Percentiles rank a stretch among this genome's conserved stretches.
Evolutionary conservation across 2,113 vertebrate species (phyloP).

Genomic region (Phalacrocorax carbo): DNA sequence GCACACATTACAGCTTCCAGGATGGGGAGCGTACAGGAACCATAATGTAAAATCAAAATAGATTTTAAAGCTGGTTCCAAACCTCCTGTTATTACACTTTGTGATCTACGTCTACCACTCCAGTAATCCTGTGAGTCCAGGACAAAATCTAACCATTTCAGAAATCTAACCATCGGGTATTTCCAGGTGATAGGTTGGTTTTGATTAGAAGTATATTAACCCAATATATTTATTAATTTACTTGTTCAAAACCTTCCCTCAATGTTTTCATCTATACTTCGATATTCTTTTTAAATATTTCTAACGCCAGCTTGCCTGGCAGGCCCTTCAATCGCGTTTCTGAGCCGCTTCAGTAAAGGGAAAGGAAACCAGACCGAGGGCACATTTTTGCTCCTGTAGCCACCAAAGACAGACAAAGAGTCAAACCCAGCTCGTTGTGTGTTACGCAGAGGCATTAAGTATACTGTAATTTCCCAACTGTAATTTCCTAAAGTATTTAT

Average conservation of each 20-base stretch:
- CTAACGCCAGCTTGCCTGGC: rapidly evolving
- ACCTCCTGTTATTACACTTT: neutral
- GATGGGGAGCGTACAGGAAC: neutral
- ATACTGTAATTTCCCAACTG: neutral
- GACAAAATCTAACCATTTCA: neutral
- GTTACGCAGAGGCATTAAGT: neutral
- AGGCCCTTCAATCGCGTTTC: neutral
- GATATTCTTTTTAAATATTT: neutral
- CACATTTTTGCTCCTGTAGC: neutral
- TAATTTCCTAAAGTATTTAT: neutral
- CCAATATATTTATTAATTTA: neutral
- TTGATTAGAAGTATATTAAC: neutral
- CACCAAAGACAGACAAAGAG: neutral
- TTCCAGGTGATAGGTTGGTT: neutral
- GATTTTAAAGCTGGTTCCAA: neutral
- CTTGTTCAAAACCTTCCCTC: neutral
- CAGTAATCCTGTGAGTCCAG: neutral
- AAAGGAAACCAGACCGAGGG: neutral
- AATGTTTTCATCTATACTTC: neutral
- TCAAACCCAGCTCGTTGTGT: neutral
- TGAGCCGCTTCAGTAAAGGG: neutral
- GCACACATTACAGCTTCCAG: neutral
- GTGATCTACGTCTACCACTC: neutral
- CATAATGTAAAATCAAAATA: neutral
- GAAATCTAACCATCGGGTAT: neutral